A percentile compares a stretch with the other conserved stretches of the same genome.
phyloP scores from a whole-genome alignment of 2,113 vertebrate genomes.

The Grantiella picta region DNA sequence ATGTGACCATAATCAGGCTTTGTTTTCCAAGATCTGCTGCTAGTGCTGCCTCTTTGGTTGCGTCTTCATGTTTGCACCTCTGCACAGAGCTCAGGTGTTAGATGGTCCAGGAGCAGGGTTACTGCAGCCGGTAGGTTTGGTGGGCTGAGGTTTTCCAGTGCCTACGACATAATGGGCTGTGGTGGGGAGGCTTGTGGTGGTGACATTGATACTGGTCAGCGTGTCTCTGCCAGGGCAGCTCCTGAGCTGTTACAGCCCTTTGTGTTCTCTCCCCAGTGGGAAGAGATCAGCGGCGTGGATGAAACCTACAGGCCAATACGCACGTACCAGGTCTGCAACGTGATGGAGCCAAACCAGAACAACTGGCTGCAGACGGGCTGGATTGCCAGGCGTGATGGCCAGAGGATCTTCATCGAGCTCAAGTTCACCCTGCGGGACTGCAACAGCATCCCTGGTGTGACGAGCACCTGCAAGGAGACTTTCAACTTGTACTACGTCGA shows the following conservation, averaged over 20 bases:
- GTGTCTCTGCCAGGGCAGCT: not conserved
- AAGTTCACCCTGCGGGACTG: conserved; percentile 96
- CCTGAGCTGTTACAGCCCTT: not conserved
- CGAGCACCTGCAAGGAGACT: conserved; percentile 94
- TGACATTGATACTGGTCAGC: not conserved
- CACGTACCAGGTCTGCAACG: conserved; percentile 96
- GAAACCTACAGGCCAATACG: conserved; percentile 92
- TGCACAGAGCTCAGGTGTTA: not conserved
- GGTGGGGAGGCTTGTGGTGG: not conserved
- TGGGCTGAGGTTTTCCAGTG: not conserved
- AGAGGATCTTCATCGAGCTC: conserved; percentile 95
- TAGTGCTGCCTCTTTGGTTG: not conserved
- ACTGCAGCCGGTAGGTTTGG: not conserved
- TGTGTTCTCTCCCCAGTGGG: conserved; percentile 82
- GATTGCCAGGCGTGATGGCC: conserved; percentile 84
- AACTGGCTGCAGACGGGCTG: conserved; percentile 97
- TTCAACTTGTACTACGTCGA: conserved; percentile 94
- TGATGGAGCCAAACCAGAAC: conserved; percentile 95
- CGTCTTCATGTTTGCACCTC: not conserved
- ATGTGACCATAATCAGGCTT: not conserved
- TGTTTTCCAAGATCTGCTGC: not conserved
- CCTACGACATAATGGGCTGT: rapidly evolving
- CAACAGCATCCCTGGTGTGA: conserved; percentile 94
- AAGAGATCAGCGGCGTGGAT: conserved; percentile 95
- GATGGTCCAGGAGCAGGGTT: not conserved